Evolutionary conservation across 2,113 vertebrate genomes (phyloP), one percentile per base, ranked within the genome.

Genomic region (Dascyllus trimaculatus): DNA sequence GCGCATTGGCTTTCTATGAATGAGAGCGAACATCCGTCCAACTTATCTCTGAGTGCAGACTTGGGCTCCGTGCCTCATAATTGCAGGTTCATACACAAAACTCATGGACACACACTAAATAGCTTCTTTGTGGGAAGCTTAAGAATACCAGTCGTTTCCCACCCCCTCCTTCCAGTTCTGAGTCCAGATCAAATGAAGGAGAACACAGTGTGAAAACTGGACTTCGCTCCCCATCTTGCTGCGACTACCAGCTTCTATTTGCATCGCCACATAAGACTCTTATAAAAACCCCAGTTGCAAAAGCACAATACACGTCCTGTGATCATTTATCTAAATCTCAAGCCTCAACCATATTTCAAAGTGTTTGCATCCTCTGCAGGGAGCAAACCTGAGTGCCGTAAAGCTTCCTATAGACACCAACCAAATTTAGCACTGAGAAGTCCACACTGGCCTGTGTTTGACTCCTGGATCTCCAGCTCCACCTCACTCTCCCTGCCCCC

Each of bases 21-120:
- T 84, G 82, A 75, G 54, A 78, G 80, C 1, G 24, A 81, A 84
- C 72, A 86, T 84, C 79, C 75, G 0, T 86, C 76, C 72, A 73
- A 90, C 90, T 93, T 94, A 93, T 93, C 90, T 86, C 79, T 51
- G 81, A 77, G 83, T 64, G 81, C 92, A 92, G 88, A 82, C 87
- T 83, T 61, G 66, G 75, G 80, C 85, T 87, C 70, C 72, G 75
- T 70, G 73, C 74, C 85, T 83, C 63, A 66, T 83, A 61, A 82
- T 81, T 88, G 69, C 86, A 84, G 80, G 84, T 85, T 85, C 80
- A 87, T 75, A 76, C 78, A 85, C 74, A 80, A 53, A 68, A 69
- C 88, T 85, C 70, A 24, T 60, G 40, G 71, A 86, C 83, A 46
- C 75, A 80, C 80, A 82, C 82, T 90, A 86, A 89, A 90, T 62